Percentiles rank a stretch among this genome's conserved stretches.
phyloP scores from a whole-genome alignment of 1,140 invertebrate genomes.

The Drosophila paulistorum region DNA sequence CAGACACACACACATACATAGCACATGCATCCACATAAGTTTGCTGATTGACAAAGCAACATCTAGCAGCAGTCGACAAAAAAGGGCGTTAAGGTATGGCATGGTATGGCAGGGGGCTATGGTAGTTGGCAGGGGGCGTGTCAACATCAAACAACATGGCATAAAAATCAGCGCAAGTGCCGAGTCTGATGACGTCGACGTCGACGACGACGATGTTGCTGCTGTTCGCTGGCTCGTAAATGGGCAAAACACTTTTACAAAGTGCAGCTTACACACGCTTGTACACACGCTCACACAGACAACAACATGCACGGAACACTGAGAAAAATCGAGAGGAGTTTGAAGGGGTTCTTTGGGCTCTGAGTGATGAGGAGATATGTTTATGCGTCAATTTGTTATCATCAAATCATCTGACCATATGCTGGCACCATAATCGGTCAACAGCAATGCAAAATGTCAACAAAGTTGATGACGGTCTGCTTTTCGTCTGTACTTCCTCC shows the following conservation, averaged over 20 bases:
- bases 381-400: constrained; percentile 13
- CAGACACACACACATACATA: not conserved
- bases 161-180: constrained; percentile 67
- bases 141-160: constrained; percentile 72
- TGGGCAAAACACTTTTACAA: constrained; percentile 79
- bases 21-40: constrained; percentile 5
- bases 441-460: not conserved
- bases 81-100: not conserved
- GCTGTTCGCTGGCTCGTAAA: constrained; percentile 70
- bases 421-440: not conserved
- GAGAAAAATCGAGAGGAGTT: constrained; percentile 37
- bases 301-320: constrained; percentile 19
- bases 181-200: constrained; percentile 36
- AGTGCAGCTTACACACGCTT: constrained; percentile 57
- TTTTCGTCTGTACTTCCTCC: not conserved
- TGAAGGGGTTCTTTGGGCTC: not conserved
- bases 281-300: constrained; percentile 17
- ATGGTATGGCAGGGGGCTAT: not conserved
- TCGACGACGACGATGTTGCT: constrained; percentile 22
- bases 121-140: not conserved
- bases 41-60: constrained; percentile 72
- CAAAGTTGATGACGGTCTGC: not conserved
- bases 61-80: constrained; percentile 30
- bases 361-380: constrained; percentile 1
- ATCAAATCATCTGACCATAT: constrained; percentile 13